Base-by-base conservation (phyloP, 2,797 vertebrate species). In the Acridotheres tristis region DNA sequence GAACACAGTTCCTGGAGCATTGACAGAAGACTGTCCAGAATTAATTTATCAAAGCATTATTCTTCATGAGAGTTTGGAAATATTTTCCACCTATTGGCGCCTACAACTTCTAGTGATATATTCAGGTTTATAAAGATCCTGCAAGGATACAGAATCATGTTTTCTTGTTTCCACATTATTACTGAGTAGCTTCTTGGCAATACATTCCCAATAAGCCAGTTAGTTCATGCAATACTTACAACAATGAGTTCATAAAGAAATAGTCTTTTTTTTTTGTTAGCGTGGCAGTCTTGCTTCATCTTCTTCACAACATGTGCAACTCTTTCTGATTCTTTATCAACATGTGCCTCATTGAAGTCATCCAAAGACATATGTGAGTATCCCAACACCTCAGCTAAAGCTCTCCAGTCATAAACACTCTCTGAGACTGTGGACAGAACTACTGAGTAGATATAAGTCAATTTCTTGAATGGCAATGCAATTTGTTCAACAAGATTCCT, bases 391-490 rank as follows among this genome's bases (percentile, higher is more conserved):
- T 98, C 97, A 63, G 99, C 98, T 87, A 99, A 98, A 68, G 90
- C 93, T 97, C 97, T 99, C 99, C 99, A 99, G 88, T 98, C 98
- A 62, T 96, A 97, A 89, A 99, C 97, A 67, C 98, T 98, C 92
- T 99, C 98, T 5, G 98, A 99, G 80, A 99, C 98, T 68, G 98
- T 96, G 2, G 98, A 99, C 94, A 99, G 98, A 94, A 99, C 98
- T 86, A 98, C 97, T 5, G 99, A 99, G 95, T 99, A 99, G 98
- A 99, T 99, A 85, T 99, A 99, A 9, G 99, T 99, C 67, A 99
- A 95, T 96, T 99, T 99, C 97, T 98, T 99, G 96, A 99, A 99
- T 21, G 99, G 99, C 93, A 98, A 81, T 4, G 98, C 96, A 94
- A 99, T 99, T 97, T 99, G 99, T 94, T 99, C 98, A 81, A 99